These are phyloP conservation scores for Fistularia commersonii DNA, from an alignment of 2,797 vertebrate genomes.

Conservation along the genomic window DNA sequence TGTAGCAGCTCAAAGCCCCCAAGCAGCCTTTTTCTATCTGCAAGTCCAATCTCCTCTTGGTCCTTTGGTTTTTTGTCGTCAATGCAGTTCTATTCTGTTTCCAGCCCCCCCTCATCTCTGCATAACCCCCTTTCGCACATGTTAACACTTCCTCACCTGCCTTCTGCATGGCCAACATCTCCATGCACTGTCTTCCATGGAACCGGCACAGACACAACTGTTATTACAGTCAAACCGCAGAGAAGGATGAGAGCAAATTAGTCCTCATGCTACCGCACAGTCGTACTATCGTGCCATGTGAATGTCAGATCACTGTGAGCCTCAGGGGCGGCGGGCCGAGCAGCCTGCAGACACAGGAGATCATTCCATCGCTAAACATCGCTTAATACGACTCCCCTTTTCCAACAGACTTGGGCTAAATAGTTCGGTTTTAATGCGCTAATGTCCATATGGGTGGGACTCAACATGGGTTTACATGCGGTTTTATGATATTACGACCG, in stretches of 20 bases:
- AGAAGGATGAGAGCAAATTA: constrained; percentile 20
- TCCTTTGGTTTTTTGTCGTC: constrained; percentile 79
- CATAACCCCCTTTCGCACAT: constrained; percentile 59
- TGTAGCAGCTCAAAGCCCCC: constrained; percentile 60
- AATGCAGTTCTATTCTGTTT: constrained; percentile 88
- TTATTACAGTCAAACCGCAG: constrained; percentile 12
- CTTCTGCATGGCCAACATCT: constrained; percentile 45
- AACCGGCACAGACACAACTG: constrained; percentile 13
- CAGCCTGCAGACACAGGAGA: constrained; percentile 59
- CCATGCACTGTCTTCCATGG: constrained; percentile 31
- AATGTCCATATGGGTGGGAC: too few relatives aligned
- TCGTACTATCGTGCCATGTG: constrained; percentile 21
- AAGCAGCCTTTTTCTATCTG: constrained; percentile 62
- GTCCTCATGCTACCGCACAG: constrained; percentile 9
- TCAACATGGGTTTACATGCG: too few relatives aligned
- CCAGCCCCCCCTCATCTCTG: constrained; percentile 77
- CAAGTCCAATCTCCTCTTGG: constrained; percentile 67
- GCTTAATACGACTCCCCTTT: constrained; percentile 27
- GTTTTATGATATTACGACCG: not conserved
- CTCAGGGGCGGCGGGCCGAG: constrained; percentile 45
- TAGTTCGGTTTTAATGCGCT: constrained; percentile 11
- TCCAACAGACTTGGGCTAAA: constrained; percentile 37
- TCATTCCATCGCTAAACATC: constrained; percentile 38
- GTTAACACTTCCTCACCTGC: constrained; percentile 40
- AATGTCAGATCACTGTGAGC: constrained; percentile 52